Conservation (phyloP, 2,888 invertebrate genomes). For the Pachydiplax longipennis region DNA sequence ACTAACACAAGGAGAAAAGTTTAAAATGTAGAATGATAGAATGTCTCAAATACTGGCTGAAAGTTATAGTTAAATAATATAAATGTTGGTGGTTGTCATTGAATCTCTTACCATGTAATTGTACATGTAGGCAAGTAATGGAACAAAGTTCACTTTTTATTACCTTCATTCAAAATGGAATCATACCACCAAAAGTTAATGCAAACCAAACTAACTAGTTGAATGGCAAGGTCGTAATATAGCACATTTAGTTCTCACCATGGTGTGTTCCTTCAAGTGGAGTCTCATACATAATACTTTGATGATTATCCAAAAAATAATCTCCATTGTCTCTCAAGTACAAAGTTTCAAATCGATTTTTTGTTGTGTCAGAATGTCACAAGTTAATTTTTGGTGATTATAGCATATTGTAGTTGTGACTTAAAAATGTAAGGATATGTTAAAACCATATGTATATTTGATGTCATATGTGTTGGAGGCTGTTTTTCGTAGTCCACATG, state of each 20-base stretch:
- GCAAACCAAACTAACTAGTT: neutral
- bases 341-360: conserved; percentile 16
- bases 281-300: conserved; percentile 3
- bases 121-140: neutral
- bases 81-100: conserved; percentile 18
- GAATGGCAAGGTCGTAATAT: neutral
- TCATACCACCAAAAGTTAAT: neutral
- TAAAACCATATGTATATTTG: conserved; percentile 21
- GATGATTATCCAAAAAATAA: neutral
- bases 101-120: neutral
- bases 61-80: neutral
- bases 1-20: neutral
- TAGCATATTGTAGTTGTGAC: conserved; percentile 37
- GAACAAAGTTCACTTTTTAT: neutral
- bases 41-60: neutral
- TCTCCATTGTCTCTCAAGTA: conserved; percentile 28
- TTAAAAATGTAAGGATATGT: conserved; percentile 24
- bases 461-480: conserved; percentile 38
- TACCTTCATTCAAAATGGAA: neutral
- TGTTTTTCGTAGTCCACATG: conserved; percentile 39
- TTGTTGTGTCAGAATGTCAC: neutral
- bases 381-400: neutral
- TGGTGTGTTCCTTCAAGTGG: conserved; percentile 33
- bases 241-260: conserved; percentile 22
- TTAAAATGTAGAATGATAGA: neutral